These are phyloP conservation scores for Hyperoplus immaculatus DNA, from an alignment of 2,797 vertebrate species.

Conservation along the genomic window DNA sequence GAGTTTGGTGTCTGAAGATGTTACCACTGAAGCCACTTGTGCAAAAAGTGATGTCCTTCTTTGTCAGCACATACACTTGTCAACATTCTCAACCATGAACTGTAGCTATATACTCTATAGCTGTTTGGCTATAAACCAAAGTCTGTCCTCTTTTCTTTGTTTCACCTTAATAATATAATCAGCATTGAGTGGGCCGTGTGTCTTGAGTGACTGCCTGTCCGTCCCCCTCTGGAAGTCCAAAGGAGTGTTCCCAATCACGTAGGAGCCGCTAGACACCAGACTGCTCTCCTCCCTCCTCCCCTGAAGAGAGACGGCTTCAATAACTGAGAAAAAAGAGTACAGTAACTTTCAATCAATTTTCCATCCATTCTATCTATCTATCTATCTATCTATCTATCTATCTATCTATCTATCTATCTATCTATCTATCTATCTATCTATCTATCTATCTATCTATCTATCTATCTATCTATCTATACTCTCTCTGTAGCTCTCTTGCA, in stretches of 20 bases:
- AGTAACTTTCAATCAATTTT: neutral
- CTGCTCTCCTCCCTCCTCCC: constrained; percentile 88
- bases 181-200: constrained; percentile 88
- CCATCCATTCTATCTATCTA: too few species aligned
- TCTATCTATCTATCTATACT: too few species aligned
- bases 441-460: too few species aligned
- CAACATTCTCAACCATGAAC: too few species aligned
- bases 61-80: too few species aligned
- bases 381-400: too few species aligned
- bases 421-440: too few species aligned
- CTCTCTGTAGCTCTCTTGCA: too few species aligned
- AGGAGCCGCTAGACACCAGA: constrained; percentile 85
- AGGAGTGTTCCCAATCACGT: constrained; percentile 89
- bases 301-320: constrained; percentile 91
- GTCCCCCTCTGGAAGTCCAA: constrained; percentile 89
- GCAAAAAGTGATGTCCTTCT: too few species aligned
- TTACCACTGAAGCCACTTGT: too few species aligned
- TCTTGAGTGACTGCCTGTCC: constrained; percentile 89
- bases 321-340: constrained; percentile 79
- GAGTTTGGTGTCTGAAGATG: too few species aligned
- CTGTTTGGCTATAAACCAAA: neutral
- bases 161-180: constrained; percentile 94
- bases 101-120: neutral
- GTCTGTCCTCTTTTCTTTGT: neutral
- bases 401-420: too few species aligned